phyloP scores from a whole-genome alignment of 2,113 vertebrate species.

The Neodontobutis hainanensis region DNA sequence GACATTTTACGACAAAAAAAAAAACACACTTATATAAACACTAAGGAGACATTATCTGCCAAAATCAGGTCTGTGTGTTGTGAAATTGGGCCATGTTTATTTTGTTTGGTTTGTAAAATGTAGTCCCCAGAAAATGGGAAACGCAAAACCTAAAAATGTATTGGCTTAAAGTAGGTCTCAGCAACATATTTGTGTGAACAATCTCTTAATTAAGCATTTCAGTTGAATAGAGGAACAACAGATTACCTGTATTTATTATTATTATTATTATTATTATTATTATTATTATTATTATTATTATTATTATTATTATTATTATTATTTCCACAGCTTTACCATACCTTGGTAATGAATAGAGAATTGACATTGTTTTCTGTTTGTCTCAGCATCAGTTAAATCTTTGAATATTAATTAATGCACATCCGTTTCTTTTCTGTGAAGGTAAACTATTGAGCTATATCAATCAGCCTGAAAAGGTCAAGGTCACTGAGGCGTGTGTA shows the following conservation, averaged over 20 bases:
- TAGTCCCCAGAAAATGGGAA: neutral
- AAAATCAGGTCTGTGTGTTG: neutral
- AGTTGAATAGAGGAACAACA: too few relatives aligned
- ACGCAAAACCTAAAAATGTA: neutral
- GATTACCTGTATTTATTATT: too few relatives aligned
- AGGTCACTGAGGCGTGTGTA: too few relatives aligned
- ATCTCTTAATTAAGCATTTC: too few relatives aligned
- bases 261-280: too few relatives aligned
- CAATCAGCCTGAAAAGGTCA: neutral
- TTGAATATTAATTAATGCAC: neutral
- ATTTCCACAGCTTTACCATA: too few relatives aligned
- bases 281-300: too few relatives aligned
- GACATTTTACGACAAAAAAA: neutral
- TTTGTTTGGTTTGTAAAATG: neutral
- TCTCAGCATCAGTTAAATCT: too few relatives aligned
- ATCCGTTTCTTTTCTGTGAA: neutral
- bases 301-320: too few relatives aligned
- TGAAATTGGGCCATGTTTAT: slow-evolving; percentile 15
- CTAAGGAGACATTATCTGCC: neutral
- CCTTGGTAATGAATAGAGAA: too few relatives aligned
- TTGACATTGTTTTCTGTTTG: too few relatives aligned
- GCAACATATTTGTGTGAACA: too few relatives aligned
- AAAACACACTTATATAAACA: neutral
- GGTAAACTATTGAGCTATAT: neutral
- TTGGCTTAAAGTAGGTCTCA: neutral